Base-by-base conservation (phyloP, 2,797 vertebrate genomes). In the Hypotaenidia okinawae region DNA sequence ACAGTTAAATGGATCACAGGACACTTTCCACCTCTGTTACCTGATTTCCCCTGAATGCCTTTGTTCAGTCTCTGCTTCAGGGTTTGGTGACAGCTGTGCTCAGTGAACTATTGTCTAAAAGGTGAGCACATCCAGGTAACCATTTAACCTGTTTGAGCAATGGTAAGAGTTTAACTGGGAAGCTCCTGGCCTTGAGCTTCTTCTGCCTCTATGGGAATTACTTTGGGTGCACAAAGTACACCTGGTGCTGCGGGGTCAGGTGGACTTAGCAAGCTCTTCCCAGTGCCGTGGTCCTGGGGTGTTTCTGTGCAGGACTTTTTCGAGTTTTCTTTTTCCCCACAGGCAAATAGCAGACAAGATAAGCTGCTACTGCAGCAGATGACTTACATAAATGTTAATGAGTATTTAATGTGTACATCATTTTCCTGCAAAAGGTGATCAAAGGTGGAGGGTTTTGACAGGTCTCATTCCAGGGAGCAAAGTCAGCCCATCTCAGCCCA, bases 51-150 rank as follows among this genome's bases (percentile, higher is more conserved):
- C 49, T 62, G 85, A 39, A 88, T 51, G 77, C 77, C 77, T 94
- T 94, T 96, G 93, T 93, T 93, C 87, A 61, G 85, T 59, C 83
- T 93, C 83, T 76, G 87, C 91, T 74, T 9, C 0, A 16, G 74
- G 75, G 87, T 69, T 93, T 77, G 85, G 95, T 96, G 95, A 95
- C 95, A 96, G 93, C 96, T 97, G 96, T 94, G 94, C 95, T 96
- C 95, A 94, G 66, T 87, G 64, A 96, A 96, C 87, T 87, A 82
- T 95, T 88, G 82, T 88, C 70, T 82, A 79, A 82, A 84, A 94
- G 93, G 89, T 73, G 82, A 92, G 79, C 2, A 1, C 61, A 84
- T 90, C 83, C 93, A 91, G 91, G 96, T 94, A 91, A 88, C 87
- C 43, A 45, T 45, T 45, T 45, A 55, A 72, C 87, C 77, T 68